These are phyloP conservation scores for Beroe ovata DNA, from an alignment of 37 sponge, comb jelly and placozoan species.

Conservation along the genomic window DNA sequence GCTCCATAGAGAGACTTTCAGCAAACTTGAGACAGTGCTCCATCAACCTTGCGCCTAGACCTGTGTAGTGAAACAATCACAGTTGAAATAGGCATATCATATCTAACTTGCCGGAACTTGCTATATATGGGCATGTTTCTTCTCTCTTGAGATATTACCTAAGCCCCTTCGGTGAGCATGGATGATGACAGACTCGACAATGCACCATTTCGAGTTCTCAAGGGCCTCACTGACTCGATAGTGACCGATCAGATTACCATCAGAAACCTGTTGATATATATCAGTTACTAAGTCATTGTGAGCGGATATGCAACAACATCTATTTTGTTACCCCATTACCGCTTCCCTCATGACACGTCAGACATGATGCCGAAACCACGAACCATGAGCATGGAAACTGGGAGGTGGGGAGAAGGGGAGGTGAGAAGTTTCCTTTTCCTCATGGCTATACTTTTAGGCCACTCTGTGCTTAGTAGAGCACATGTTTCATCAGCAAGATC, in stretches of 20 bases:
- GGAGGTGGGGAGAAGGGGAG: not conserved
- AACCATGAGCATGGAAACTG: conserved; percentile 33
- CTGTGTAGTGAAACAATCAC: no score
- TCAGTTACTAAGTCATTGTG: no score
- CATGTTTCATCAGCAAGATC: conserved; percentile 25
- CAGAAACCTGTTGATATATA: conserved; percentile 8
- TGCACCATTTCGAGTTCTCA: conserved; percentile 44
- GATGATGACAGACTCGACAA: conserved; percentile 50
- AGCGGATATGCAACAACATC: no score
- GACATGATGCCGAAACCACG: no score
- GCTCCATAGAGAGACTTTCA: conserved; percentile 1
- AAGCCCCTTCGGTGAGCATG: not conserved
- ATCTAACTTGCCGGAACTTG: no score
- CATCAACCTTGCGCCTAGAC: conserved; percentile 30
- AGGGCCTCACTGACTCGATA: conserved; percentile 51
- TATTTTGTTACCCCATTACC: no score
- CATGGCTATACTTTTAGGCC: not conserved
- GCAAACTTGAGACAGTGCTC: conserved; percentile 17
- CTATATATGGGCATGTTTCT: no score
- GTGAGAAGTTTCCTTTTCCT: not conserved
- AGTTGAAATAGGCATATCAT: no score
- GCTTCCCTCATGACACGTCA: no score
- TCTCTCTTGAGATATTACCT: not conserved
- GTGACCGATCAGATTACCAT: conserved; percentile 20
- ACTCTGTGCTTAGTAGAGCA: not conserved